A percentile compares a stretch with the other conserved stretches of the same genome.
phyloP scores from a whole-genome alignment of 1,140 invertebrate species.

The Ceratosolen fusciceps region DNA sequence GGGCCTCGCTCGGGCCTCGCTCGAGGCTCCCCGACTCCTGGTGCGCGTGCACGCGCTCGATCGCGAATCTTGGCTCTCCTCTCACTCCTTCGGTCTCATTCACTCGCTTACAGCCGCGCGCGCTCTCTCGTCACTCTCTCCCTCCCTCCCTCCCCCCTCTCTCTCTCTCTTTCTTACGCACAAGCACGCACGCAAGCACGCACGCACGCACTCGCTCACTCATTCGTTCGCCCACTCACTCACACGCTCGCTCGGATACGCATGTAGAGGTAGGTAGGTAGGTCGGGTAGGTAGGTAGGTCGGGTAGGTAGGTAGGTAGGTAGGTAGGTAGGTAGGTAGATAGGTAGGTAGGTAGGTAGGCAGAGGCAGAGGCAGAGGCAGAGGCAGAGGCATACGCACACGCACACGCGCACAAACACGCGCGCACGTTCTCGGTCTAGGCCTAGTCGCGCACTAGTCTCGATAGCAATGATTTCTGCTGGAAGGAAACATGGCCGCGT shows the following conservation, averaged over 20 bases:
- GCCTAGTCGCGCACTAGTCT: constrained; percentile 20
- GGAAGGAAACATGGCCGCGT: constrained; percentile 70
- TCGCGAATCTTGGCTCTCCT: background rate
- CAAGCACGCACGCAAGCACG: background rate
- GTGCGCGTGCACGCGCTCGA: background rate
- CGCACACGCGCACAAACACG: background rate
- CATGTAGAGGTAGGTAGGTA: too few relatives aligned
- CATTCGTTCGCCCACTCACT: background rate
- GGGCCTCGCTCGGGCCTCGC: background rate
- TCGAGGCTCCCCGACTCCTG: background rate
- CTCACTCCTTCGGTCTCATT: background rate
- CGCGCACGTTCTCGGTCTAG: background rate
- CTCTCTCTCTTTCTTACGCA: constrained; percentile 16
- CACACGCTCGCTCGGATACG: too few relatives aligned
- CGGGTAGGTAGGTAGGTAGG: too few relatives aligned
- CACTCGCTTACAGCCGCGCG: too few relatives aligned
- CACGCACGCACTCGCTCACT: background rate
- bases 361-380: too few relatives aligned
- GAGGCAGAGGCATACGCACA: background rate
- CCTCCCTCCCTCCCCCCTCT: background rate
- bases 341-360: too few relatives aligned
- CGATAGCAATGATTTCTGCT: constrained; percentile 67
- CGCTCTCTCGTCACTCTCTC: background rate
- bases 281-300: too few relatives aligned
- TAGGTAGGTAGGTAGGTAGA: too few relatives aligned